These are phyloP conservation scores for Disparrhopalites patrizii DNA, from an alignment of 2,888 invertebrate genomes.

Conservation along the genomic window DNA sequence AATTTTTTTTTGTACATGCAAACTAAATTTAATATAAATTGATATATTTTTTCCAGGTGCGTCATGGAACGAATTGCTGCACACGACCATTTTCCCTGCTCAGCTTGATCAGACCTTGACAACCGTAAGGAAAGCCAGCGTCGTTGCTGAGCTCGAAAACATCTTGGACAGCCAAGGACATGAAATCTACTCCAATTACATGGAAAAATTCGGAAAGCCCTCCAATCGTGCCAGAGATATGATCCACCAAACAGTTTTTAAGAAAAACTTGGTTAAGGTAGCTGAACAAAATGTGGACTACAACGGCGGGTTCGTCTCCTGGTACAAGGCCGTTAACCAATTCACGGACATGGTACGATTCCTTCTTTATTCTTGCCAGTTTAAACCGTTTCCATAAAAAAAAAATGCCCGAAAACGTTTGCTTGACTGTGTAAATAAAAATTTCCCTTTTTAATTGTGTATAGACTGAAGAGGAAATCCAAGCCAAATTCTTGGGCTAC, in stretches of 20 bases:
- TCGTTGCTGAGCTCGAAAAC: neutral
- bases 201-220: slow-evolving; percentile 1
- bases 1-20: neutral
- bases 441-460: neutral
- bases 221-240: slow-evolving; percentile 5
- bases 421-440: too few relatives aligned
- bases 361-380: neutral
- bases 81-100: neutral
- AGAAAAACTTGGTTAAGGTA: neutral
- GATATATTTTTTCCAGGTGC: neutral
- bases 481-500: neutral
- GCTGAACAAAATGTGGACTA: slow-evolving; percentile 8
- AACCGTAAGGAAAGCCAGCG: neutral
- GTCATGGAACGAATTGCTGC: slow-evolving; percentile 2
- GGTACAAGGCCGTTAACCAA: slow-evolving; percentile 8
- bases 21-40: neutral
- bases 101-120: neutral
- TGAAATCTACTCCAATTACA: neutral
- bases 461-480: slow-evolving; percentile 11
- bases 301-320: neutral
- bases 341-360: slow-evolving; percentile 21
- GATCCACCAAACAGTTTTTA: slow-evolving; percentile 1
- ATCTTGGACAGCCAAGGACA: neutral
- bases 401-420: neutral
- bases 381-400: neutral